These are phyloP conservation scores for Pelmatolapia mariae DNA, from an alignment of 2,113 vertebrate genomes.

Conservation along the genomic window DNA sequence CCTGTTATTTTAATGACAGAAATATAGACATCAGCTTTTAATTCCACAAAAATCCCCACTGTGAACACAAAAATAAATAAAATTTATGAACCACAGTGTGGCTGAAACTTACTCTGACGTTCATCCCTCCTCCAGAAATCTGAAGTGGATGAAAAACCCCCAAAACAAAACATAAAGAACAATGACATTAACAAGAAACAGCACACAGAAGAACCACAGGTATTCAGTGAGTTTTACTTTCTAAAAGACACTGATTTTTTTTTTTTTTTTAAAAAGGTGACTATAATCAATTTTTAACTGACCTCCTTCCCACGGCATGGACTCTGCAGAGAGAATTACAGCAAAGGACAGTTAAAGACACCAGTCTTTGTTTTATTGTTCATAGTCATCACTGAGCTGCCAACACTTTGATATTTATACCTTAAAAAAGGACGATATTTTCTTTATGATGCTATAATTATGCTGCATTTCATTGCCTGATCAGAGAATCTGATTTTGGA, in stretches of 20 bases:
- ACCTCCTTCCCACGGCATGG: slow-evolving; percentile 49
- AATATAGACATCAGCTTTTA: not conserved
- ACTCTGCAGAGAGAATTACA: slow-evolving; percentile 1
- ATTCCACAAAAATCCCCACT: not conserved
- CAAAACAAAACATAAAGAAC: not conserved
- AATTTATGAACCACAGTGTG: not conserved
- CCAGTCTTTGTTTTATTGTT: not conserved
- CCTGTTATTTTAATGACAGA: not conserved
- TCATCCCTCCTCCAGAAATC: slow-evolving; percentile 40
- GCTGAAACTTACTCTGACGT: not conserved
- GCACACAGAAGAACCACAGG: not conserved
- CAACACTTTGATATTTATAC: not conserved
- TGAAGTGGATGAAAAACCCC: not conserved
- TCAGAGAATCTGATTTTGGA: not conserved
- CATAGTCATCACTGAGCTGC: not conserved
- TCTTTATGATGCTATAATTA: not conserved
- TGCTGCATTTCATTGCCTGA: not conserved
- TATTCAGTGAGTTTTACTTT: accelerated
- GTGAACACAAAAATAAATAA: not conserved
- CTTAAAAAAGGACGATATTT: not conserved
- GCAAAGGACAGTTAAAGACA: not conserved
- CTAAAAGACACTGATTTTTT: not conserved
- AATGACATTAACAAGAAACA: not conserved
- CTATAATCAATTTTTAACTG: not conserved
- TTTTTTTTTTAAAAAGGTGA: no score